These are phyloP conservation scores for Eunapius fragilis DNA, from an alignment of 37 sponge, comb jelly and placozoan genomes.

Conservation along the genomic window DNA sequence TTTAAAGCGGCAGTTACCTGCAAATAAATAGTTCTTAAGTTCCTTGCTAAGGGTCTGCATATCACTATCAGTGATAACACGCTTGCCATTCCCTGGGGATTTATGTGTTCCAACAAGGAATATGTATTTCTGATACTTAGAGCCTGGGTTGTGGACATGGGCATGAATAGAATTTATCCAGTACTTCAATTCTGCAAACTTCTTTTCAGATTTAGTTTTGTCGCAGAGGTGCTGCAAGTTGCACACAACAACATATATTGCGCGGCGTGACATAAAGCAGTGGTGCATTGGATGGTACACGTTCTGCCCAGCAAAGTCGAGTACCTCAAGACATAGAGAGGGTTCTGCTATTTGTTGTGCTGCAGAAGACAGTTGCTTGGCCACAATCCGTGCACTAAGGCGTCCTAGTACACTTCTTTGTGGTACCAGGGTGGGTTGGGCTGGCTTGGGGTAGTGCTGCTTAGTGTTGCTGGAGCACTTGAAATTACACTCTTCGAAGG, in stretches of 20 bases:
- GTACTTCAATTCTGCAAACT: slow-evolving; percentile 10
- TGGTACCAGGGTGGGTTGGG: not conserved
- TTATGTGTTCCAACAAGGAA: slow-evolving; percentile 54
- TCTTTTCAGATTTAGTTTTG: not conserved
- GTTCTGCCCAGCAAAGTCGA: slow-evolving; percentile 77
- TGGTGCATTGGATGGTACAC: slow-evolving; percentile 75
- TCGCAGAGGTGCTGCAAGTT: slow-evolving; percentile 8
- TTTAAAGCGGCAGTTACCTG: not conserved
- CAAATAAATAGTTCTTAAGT: not conserved
- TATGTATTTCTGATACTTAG: slow-evolving; percentile 15
- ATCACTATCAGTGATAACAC: slow-evolving; percentile 5
- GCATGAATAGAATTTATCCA: slow-evolving; percentile 69
- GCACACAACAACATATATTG: slow-evolving; percentile 61
- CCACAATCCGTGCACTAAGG: not conserved
- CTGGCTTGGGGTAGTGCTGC: no score
- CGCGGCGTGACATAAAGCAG: slow-evolving; percentile 67
- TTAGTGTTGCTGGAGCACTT: no score
- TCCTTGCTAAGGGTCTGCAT: slow-evolving; percentile 5
- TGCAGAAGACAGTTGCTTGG: not conserved
- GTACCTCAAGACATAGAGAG: not conserved
- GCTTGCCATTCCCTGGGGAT: not conserved
- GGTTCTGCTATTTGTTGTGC: not conserved
- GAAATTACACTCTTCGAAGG: no score
- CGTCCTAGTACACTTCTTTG: not conserved
- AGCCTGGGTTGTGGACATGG: slow-evolving; percentile 20